phyloP scores from a whole-genome alignment of 1,140 invertebrate species.

The Cyclargus thomasi region DNA sequence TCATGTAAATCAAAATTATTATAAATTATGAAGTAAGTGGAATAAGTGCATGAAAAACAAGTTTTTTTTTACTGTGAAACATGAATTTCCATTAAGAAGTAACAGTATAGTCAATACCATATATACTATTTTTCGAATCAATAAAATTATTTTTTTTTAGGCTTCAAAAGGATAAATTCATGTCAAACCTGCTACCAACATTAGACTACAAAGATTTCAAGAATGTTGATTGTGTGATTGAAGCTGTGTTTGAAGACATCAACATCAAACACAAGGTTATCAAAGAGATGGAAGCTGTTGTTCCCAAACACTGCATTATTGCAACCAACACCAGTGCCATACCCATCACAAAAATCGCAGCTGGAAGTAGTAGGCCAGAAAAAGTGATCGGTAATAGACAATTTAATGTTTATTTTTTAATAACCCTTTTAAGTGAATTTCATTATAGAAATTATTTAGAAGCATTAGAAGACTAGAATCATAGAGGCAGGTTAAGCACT shows the following conservation, averaged over 20 bases:
- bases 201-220: slow-evolving; percentile 91
- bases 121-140: not conserved
- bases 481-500: too few species aligned
- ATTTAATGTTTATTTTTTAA: not conserved
- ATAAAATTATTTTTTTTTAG: slow-evolving; percentile 62
- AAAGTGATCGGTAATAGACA: slow-evolving; percentile 82
- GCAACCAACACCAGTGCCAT: slow-evolving; percentile 99
- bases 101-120: too few species aligned
- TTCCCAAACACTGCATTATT: slow-evolving; percentile 93
- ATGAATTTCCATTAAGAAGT: too few species aligned
- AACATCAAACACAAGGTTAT: slow-evolving; percentile 97
- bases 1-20: too few species aligned
- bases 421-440: too few species aligned
- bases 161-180: slow-evolving; percentile 85
- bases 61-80: too few species aligned
- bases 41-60: too few species aligned
- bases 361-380: slow-evolving; percentile 93
- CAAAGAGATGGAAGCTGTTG: slow-evolving; percentile 93
- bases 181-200: slow-evolving; percentile 88
- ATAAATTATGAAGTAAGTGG: too few species aligned
- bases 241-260: slow-evolving; percentile 99
- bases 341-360: slow-evolving; percentile 96
- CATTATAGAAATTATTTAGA: too few species aligned
- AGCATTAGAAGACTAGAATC: too few species aligned
- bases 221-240: slow-evolving; percentile 95